Conservation (phyloP, 2,888 invertebrate species). For the Clistopyga incitator region DNA sequence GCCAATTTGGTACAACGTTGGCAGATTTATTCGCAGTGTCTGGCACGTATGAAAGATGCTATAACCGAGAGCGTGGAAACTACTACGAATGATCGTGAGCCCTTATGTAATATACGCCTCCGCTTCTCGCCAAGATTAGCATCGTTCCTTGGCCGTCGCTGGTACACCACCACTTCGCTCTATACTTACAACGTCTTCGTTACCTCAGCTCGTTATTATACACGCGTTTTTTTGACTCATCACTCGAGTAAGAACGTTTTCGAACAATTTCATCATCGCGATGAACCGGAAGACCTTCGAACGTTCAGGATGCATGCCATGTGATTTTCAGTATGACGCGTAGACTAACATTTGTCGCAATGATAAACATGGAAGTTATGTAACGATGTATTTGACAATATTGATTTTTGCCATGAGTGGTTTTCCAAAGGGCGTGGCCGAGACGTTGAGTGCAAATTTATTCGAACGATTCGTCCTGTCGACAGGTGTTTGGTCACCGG, state of each 20-base stretch:
- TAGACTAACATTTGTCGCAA: not conserved
- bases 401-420: constrained; percentile 27
- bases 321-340: constrained; percentile 25
- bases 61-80: constrained; percentile 65
- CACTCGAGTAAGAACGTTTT: not conserved
- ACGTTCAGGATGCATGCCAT: constrained; percentile 10
- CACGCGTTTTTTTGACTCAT: not conserved
- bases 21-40: constrained; percentile 72
- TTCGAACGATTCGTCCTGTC: constrained; percentile 62
- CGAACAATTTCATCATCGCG: not conserved
- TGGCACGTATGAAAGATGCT: constrained; percentile 38
- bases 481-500: constrained; percentile 88
- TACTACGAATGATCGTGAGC: constrained; percentile 75
- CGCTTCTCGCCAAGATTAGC: constrained; percentile 77
- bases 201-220: constrained; percentile 14
- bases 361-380: not conserved
- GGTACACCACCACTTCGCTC: constrained; percentile 12
- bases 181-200: not conserved
- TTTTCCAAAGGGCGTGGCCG: not conserved
- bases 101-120: constrained; percentile 78
- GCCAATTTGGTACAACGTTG: constrained; percentile 59
- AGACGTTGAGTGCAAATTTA: not conserved
- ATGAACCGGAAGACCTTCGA: not conserved
- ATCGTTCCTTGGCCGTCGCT: constrained; percentile 64
- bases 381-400: not conserved